Percentiles rank a stretch among this genome's conserved stretches.
These are phyloP conservation scores for Penaeus vannamei DNA, from an alignment of 1,140 invertebrate genomes.

Conservation along the genomic window DNA sequence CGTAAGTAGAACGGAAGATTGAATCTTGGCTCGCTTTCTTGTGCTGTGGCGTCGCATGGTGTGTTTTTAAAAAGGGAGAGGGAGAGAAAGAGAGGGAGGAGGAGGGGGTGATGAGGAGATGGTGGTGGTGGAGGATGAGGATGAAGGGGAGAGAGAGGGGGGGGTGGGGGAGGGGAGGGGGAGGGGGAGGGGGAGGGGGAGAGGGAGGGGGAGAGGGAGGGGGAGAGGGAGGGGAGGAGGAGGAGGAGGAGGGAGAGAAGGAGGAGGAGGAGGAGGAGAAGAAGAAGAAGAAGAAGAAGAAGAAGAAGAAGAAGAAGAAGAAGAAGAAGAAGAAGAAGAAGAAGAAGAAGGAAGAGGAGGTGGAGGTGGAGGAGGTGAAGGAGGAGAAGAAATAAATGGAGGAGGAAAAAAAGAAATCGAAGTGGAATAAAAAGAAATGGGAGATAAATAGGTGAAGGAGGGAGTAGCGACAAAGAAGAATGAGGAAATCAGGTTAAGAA, in stretches of 20 bases:
- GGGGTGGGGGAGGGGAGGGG: background rate
- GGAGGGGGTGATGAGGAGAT: background rate
- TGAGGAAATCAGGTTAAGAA: too few species aligned
- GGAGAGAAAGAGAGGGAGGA: constrained; percentile 18
- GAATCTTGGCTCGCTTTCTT: too few species aligned
- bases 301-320: background rate
- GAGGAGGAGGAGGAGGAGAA: background rate
- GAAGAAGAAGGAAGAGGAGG: background rate
- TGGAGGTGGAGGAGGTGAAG: background rate
- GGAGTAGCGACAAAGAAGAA: too few species aligned
- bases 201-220: background rate
- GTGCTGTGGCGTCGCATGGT: too few species aligned
- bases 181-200: background rate
- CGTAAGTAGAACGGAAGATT: too few species aligned
- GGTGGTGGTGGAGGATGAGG: background rate
- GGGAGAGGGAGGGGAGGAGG: background rate
- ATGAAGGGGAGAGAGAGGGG: background rate
- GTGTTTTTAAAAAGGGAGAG: background rate
- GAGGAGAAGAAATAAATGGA: background rate
- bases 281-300: background rate
- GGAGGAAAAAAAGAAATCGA: too few species aligned
- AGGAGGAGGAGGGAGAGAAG: too few species aligned
- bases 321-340: background rate
- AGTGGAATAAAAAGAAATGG: too few species aligned
- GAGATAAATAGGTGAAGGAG: too few species aligned